A percentile compares a stretch with the other conserved stretches of the same genome.
Evolutionary conservation across 2,797 vertebrate species (phyloP).

Genomic region (Scyliorhinus canicula): DNA sequence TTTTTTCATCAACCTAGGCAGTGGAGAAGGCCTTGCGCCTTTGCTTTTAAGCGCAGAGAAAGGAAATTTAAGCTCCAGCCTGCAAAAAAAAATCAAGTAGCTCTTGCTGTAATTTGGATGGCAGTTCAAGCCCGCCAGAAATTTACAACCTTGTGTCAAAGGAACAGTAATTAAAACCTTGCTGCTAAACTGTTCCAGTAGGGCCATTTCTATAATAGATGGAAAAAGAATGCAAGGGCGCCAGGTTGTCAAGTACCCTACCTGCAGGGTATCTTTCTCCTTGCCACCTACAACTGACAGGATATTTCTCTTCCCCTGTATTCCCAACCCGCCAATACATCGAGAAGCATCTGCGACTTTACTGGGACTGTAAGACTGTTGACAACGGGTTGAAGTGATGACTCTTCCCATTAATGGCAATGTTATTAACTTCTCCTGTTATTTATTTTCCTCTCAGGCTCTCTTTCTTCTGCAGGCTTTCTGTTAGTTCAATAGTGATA

Average conservation of each 20-base stretch:
- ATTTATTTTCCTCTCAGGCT: constrained; percentile 12
- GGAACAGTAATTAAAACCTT: constrained; percentile 58
- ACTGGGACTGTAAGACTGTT: constrained; percentile 39
- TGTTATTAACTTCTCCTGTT: constrained; percentile 15
- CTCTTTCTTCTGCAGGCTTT: not conserved
- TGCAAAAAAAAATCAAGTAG: not conserved
- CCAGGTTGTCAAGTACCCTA: constrained; percentile 51
- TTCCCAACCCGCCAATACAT: constrained; percentile 38
- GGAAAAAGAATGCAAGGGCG: constrained; percentile 49
- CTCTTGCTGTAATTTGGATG: not conserved
- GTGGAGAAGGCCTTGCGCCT: not conserved
- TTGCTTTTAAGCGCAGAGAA: not conserved
- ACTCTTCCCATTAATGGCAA: constrained; percentile 7
- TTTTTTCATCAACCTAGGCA: not conserved
- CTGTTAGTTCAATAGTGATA: not conserved
- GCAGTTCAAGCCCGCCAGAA: constrained; percentile 42
- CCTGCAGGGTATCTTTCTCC: constrained; percentile 54
- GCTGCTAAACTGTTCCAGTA: constrained; percentile 52
- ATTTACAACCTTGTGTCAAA: constrained; percentile 55
- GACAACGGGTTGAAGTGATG: not conserved
- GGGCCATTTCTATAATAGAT: constrained; percentile 58
- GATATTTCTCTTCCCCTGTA: constrained; percentile 42
- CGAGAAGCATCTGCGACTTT: constrained; percentile 43
- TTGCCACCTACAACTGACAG: constrained; percentile 46
- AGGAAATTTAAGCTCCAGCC: not conserved